These are phyloP conservation scores for Poeciliopsis retropinna DNA, from an alignment of 2,113 vertebrate genomes.

Conservation along the genomic window DNA sequence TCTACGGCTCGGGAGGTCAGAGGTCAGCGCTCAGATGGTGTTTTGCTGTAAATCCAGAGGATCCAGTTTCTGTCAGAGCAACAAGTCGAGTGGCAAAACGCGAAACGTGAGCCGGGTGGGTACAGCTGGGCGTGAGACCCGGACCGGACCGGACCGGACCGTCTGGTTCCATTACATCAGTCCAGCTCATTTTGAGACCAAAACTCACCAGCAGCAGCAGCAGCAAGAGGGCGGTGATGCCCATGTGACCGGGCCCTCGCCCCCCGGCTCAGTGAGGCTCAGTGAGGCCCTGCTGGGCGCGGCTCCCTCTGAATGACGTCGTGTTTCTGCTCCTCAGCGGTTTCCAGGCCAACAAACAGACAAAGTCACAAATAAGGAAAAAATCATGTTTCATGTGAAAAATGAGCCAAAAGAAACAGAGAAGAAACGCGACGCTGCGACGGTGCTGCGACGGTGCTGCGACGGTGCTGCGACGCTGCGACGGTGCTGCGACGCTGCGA, in stretches of 20 bases:
- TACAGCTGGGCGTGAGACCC: background rate
- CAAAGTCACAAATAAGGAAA: no score
- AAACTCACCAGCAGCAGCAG: no score
- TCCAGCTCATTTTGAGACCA: background rate
- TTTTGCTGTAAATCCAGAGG: background rate
- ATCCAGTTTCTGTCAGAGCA: background rate
- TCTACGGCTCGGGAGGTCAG: background rate
- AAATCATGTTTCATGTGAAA: no score
- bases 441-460: no score
- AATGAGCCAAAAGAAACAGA: background rate
- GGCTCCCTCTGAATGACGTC: background rate
- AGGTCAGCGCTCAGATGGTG: background rate
- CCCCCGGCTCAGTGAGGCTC: no score
- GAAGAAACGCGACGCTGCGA: no score
- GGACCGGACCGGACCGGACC: background rate
- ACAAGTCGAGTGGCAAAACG: background rate
- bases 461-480: no score
- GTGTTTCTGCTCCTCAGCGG: background rate
- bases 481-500: no score
- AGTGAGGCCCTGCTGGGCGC: no score
- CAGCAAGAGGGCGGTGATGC: no score
- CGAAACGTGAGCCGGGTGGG: background rate
- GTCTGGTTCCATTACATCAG: background rate
- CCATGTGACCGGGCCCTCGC: no score
- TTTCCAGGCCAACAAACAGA: background rate